Percentiles rank a stretch among this genome's conserved stretches.
Evolutionary conservation across 2,797 vertebrate genomes (phyloP).

Genomic region (Tangara arthus): DNA sequence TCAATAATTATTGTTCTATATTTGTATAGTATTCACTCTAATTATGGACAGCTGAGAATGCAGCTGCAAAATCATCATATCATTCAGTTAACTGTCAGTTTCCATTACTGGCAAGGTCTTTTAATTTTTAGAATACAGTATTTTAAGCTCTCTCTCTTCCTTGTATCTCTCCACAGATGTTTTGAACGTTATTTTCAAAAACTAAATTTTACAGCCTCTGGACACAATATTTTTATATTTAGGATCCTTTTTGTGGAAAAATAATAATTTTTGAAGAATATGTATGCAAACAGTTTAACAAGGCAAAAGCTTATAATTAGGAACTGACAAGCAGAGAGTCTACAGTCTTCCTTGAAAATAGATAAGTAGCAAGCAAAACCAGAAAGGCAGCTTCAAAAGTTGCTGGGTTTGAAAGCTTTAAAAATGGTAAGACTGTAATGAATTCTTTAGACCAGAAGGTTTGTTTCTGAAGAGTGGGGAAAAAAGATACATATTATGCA

Average conservation of each 20-base stretch:
- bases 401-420: background rate
- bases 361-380: background rate
- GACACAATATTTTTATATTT: constrained; percentile 9
- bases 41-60: constrained; percentile 37
- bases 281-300: constrained; percentile 20
- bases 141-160: constrained; percentile 3
- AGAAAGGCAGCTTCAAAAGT: background rate
- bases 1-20: constrained; percentile 34
- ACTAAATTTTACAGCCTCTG: background rate
- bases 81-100: background rate
- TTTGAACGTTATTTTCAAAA: constrained; percentile 10
- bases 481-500: background rate
- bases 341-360: background rate
- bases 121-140: constrained; percentile 38
- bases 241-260: background rate
- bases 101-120: constrained; percentile 17
- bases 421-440: background rate
- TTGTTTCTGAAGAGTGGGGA: background rate
- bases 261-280: background rate
- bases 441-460: background rate
- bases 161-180: background rate
- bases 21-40: background rate
- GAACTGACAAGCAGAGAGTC: background rate
- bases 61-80: constrained; percentile 36
- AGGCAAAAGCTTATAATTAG: constrained; percentile 11